phyloP scores from a whole-genome alignment of 2,113 vertebrate species.

The Setophaga coronata region DNA sequence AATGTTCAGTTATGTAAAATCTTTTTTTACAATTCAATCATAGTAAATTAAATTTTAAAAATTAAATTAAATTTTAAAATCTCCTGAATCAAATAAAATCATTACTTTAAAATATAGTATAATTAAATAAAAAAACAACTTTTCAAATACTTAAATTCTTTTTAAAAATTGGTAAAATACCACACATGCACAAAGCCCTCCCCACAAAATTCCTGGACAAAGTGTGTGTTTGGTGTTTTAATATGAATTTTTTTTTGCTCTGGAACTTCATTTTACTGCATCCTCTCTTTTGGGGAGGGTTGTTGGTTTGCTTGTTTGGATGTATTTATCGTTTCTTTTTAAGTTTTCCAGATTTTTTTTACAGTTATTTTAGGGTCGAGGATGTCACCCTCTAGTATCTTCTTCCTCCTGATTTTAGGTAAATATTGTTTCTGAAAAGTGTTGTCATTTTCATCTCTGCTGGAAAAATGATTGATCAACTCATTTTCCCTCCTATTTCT shows the following conservation, averaged over 20 bases:
- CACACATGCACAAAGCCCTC: background rate
- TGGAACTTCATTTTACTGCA: background rate
- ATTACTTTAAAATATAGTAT: background rate
- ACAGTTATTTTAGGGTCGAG: background rate
- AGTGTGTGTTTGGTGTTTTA: background rate
- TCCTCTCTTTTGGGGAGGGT: background rate
- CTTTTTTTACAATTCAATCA: rapidly evolving
- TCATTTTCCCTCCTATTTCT: background rate
- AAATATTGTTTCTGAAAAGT: background rate
- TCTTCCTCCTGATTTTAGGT: background rate
- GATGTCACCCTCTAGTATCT: background rate
- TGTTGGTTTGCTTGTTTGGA: background rate
- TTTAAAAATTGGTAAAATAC: background rate
- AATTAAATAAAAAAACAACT: background rate
- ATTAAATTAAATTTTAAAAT: background rate
- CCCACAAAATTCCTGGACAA: background rate
- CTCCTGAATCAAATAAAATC: no score
- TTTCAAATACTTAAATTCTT: background rate
- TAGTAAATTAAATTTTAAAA: background rate
- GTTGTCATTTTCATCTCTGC: background rate
- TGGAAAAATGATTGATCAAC: background rate
- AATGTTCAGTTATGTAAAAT: background rate
- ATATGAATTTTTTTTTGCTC: background rate
- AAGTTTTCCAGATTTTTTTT: background rate
- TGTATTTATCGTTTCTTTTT: rapidly evolving